Base-by-base conservation (phyloP, 2,797 vertebrate species). In the Holocentrus rufus region DNA sequence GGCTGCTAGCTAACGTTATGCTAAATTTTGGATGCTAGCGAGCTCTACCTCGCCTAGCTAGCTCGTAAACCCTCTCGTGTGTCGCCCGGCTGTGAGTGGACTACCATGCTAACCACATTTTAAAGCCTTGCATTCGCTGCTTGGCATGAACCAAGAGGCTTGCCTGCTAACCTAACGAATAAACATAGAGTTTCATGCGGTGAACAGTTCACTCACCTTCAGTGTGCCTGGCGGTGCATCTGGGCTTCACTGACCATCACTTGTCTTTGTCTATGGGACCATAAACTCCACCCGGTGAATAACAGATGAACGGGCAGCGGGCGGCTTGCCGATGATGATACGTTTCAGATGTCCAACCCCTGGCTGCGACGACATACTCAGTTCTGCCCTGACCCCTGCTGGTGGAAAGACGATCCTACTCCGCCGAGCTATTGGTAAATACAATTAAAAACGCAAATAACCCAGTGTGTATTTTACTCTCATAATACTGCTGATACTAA, bases 261-360 rank as follows among this genome's bases (percentile, higher is more conserved):
- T 80, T 1, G 81, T 77, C 91, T 92, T 91, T 91, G 89, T 91
- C 83, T 88, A 0, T 59, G 34, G 66, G 78, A 74, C 76, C 50
- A 74, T 20, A 75, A 86, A 87, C 87, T 91, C 89, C 85, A 75
- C 83, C 92, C 84, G 88, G 73, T 46, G 79, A 60, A 73, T 69
- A 65, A 22, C 69, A 76, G 7, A 25, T 1, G 49, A 69, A 46
- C 56, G 39, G 58, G 57, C 52, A 25, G 61, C 80, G 42, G 49
- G 64, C 71, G 23, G 63, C 54, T 44, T 11, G 34, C 6, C 2
- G 67, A 22, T 34, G 36, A 46, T 46, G n/a, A 61, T 49, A 56
- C 65, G 68, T 74, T 44, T 8, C 20, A 15, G 55, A 42, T 23
- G 11, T 64, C 11, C 64, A 60, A 22, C 22, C 50, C 20, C 18